A percentile compares a stretch with the other conserved stretches of the same genome.
These are phyloP conservation scores for Cryptus armator DNA, from an alignment of 2,888 invertebrate genomes.

Conservation along the genomic window DNA sequence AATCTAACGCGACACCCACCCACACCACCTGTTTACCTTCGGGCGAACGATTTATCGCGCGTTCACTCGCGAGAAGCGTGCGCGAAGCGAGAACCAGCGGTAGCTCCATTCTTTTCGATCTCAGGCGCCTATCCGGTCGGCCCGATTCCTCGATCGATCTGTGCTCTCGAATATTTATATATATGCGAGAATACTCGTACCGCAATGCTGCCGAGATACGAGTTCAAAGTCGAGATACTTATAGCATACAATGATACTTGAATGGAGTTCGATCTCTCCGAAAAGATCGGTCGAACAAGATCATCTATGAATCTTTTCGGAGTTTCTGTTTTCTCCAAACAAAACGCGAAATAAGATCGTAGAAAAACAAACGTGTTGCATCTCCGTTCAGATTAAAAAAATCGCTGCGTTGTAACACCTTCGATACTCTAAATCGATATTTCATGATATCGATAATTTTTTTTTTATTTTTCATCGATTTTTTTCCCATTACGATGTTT, in stretches of 20 bases:
- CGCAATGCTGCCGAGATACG: constrained; percentile 30
- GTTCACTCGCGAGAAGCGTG: constrained; percentile 15
- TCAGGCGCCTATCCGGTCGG: constrained; percentile 55
- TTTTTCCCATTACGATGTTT: too few species aligned
- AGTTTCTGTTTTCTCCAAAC: not conserved
- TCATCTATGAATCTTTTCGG: not conserved
- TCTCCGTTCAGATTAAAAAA: too few species aligned
- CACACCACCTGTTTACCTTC: constrained; percentile 68
- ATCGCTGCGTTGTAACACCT: too few species aligned
- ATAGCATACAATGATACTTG: not conserved
- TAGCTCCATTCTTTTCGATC: constrained; percentile 53
- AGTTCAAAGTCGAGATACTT: constrained; percentile 54
- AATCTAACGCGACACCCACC: constrained; percentile 60
- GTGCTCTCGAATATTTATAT: constrained; percentile 36
- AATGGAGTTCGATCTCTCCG: not conserved
- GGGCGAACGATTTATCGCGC: constrained; percentile 60
- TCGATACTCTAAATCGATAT: too few species aligned
- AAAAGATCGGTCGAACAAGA: not conserved
- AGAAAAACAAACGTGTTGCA: too few species aligned
- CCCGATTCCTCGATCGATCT: constrained; percentile 59
- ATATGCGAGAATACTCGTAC: constrained; percentile 29
- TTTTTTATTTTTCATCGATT: too few species aligned
- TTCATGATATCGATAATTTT: too few species aligned
- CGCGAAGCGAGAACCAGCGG: constrained; percentile 17
- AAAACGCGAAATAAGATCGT: not conserved